These are phyloP conservation scores for Elgonia sp. DNA, from an alignment of 2,888 invertebrate genomes.

Conservation along the genomic window DNA sequence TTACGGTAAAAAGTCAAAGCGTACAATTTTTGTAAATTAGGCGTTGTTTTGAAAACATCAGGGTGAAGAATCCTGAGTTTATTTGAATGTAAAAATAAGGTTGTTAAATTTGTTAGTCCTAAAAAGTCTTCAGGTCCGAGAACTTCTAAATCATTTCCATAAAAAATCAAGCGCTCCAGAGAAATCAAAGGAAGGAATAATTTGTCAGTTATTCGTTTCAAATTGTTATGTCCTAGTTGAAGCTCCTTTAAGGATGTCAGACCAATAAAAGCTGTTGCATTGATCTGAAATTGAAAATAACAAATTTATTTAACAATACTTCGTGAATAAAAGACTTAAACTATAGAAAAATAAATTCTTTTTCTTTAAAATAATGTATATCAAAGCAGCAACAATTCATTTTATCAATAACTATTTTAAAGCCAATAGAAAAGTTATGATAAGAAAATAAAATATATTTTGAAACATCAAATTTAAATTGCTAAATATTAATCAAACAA, in stretches of 20 bases:
- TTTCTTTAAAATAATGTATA: neutral
- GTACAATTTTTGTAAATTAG: slow-evolving; percentile 91
- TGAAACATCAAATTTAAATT: no score
- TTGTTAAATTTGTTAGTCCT: slow-evolving; percentile 90
- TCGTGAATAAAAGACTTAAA: no score
- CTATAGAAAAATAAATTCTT: slow-evolving; percentile 2
- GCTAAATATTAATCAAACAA: no score
- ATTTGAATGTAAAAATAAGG: slow-evolving; percentile 91
- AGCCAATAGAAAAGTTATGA: no score
- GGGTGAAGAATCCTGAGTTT: slow-evolving; percentile 90
- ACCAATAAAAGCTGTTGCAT: slow-evolving; percentile 81
- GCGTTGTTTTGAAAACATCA: slow-evolving; percentile 89
- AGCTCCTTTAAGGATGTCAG: slow-evolving; percentile 88
- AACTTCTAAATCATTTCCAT: slow-evolving; percentile 90
- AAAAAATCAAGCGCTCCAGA: slow-evolving; percentile 90
- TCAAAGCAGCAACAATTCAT: no score
- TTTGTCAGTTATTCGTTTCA: slow-evolving; percentile 88
- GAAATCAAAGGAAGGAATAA: slow-evolving; percentile 88
- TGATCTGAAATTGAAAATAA: slow-evolving; percentile 79
- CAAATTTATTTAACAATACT: no score
- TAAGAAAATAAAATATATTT: no score
- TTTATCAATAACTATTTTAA: no score
- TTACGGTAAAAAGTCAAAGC: slow-evolving; percentile 78
- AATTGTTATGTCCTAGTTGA: slow-evolving; percentile 91
- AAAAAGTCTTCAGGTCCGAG: slow-evolving; percentile 89